These are phyloP conservation scores for Mycetomoellerius zeteki DNA, from an alignment of 1,140 invertebrate species.

Conservation along the genomic window DNA sequence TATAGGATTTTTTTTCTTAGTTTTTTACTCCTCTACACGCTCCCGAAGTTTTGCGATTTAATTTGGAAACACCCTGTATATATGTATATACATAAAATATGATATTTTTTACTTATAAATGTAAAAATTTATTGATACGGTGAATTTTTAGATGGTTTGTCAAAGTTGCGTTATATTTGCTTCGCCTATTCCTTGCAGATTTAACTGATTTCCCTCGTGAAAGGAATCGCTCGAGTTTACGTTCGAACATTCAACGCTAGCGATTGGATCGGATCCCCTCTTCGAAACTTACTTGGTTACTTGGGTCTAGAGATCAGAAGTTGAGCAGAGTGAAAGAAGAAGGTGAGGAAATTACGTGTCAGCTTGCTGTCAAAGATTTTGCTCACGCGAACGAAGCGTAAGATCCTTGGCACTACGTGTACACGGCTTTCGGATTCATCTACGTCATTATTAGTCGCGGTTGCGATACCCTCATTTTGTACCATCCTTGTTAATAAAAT, in stretches of 20 bases:
- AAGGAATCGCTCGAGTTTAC: slow-evolving; percentile 19
- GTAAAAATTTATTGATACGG: neutral
- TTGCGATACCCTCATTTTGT: neutral
- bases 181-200: neutral
- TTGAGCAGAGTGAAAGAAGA: slow-evolving; percentile 6
- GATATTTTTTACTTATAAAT: neutral
- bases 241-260: neutral
- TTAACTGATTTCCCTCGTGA: slow-evolving; percentile 11
- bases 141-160: neutral
- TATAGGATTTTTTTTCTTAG: no score
- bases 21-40: no score
- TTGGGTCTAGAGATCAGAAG: slow-evolving; percentile 29
- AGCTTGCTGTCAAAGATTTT: slow-evolving; percentile 36
- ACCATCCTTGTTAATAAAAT: no score
- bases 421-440: slow-evolving; percentile 26
- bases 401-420: slow-evolving; percentile 18
- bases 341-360: slow-evolving; percentile 61
- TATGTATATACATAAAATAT: no score
- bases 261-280: slow-evolving; percentile 18
- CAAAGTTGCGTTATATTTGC: neutral
- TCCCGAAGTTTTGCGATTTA: no score
- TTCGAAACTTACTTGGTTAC: slow-evolving; percentile 30
- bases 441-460: slow-evolving; percentile 24
- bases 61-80: no score
- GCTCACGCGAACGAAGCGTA: slow-evolving; percentile 22